Percentiles rank a stretch among this genome's conserved stretches.
phyloP scores from a whole-genome alignment of 2,113 vertebrate species.

The Rhynchopsitta pachyrhyncha region DNA sequence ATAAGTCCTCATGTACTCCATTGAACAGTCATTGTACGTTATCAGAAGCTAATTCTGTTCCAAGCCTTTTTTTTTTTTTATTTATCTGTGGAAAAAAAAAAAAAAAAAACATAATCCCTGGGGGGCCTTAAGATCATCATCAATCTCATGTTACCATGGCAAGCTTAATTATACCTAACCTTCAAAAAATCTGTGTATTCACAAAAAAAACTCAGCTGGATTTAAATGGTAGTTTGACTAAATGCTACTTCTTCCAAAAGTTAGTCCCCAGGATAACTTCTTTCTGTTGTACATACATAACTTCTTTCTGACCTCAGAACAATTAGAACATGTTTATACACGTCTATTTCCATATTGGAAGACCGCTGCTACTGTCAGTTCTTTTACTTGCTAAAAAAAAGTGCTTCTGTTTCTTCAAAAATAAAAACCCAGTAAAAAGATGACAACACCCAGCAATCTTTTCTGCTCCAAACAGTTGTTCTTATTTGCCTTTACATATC shows the following conservation, averaged over 20 bases:
- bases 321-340: background rate
- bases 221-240: background rate
- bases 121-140: background rate
- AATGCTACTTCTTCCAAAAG: background rate
- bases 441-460: background rate
- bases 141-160: background rate
- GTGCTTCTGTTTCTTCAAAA: background rate
- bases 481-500: background rate
- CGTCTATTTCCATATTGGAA: background rate
- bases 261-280: background rate
- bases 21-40: slow-evolving; percentile 22
- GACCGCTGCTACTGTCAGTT: background rate
- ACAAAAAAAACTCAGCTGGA: background rate
- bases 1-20: slow-evolving; percentile 67
- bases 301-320: background rate
- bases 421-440: background rate
- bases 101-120: background rate
- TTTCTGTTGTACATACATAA: background rate
- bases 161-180: background rate
- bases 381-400: background rate
- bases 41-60: slow-evolving; percentile 51
- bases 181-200: accelerated
- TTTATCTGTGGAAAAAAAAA: background rate
- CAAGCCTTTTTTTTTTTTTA: background rate
- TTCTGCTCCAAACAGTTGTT: background rate